Evolutionary conservation across 2,797 vertebrate species (phyloP).

Genomic region (Sebastes glaucus): DNA sequence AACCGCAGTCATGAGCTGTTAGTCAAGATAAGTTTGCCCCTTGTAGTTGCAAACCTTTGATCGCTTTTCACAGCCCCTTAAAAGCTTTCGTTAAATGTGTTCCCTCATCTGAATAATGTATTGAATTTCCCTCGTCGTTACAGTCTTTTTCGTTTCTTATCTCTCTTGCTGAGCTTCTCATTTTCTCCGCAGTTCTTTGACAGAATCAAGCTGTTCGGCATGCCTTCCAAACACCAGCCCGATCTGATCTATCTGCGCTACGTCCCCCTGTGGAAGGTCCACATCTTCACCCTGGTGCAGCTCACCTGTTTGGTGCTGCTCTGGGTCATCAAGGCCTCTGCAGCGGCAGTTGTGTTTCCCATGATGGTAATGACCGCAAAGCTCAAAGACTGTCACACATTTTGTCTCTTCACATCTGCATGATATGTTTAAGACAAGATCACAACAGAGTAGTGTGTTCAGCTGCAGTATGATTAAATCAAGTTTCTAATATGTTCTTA

Average conservation of each 20-base stretch:
- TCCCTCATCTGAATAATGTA: conserved; percentile 25
- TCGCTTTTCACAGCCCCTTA: conserved; percentile 4
- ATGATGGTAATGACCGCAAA: conserved; percentile 88
- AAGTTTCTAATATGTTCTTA: background rate
- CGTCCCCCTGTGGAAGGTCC: conserved; percentile 96
- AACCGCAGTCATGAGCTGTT: conserved; percentile 25
- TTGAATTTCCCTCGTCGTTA: background rate
- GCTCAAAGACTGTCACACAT: background rate
- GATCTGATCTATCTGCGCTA: conserved; percentile 96
- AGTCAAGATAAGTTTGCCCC: conserved; percentile 16
- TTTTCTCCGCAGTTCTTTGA: conserved; percentile 89
- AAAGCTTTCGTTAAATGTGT: conserved; percentile 12
- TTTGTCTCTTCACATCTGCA: background rate
- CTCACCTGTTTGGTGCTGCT: conserved; percentile 92
- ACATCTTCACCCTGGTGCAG: conserved; percentile 93
- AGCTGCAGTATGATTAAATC: background rate
- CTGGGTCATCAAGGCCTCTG: conserved; percentile 94
- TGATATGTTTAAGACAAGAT: background rate
- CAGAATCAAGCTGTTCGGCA: conserved; percentile 93
- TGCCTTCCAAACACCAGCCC: conserved; percentile 96
- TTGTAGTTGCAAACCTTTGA: conserved; percentile 36
- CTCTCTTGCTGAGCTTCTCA: background rate
- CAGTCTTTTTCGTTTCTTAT: background rate
- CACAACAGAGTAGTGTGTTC: background rate
- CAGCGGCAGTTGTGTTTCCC: conserved; percentile 95